phyloP scores from a whole-genome alignment of 2,113 vertebrate species.

The Pica pica region DNA sequence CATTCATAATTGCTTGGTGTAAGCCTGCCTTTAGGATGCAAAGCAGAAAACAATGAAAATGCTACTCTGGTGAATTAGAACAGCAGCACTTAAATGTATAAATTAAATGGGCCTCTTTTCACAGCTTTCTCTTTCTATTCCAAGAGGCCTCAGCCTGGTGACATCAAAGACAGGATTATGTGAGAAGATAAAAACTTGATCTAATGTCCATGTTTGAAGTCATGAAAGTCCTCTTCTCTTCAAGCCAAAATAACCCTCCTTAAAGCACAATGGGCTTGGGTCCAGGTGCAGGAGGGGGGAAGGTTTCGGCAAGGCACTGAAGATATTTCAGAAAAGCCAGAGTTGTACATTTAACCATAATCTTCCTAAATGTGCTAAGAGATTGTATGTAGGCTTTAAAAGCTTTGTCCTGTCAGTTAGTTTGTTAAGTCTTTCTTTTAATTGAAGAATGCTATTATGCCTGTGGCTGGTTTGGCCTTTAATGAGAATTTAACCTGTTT shows the following conservation, averaged over 20 bases:
- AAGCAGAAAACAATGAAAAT: slow-evolving; percentile 84
- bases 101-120: slow-evolving; percentile 79
- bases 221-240: slow-evolving; percentile 73
- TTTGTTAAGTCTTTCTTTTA: slow-evolving; percentile 60
- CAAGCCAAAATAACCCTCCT: slow-evolving; percentile 69
- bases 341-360: slow-evolving; percentile 38
- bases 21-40: slow-evolving; percentile 90
- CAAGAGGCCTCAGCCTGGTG: slow-evolving; percentile 79
- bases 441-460: not conserved
- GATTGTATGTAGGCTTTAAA: slow-evolving; percentile 45
- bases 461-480: slow-evolving; percentile 31
- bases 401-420: slow-evolving; percentile 60
- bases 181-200: slow-evolving; percentile 88
- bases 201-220: slow-evolving; percentile 90
- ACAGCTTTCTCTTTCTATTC: slow-evolving; percentile 79
- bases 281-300: slow-evolving; percentile 69
- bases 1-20: slow-evolving; percentile 81
- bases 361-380: slow-evolving; percentile 57
- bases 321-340: slow-evolving; percentile 21
- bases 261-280: slow-evolving; percentile 61
- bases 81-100: slow-evolving; percentile 77
- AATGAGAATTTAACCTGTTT: slow-evolving; percentile 65
- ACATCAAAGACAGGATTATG: slow-evolving; percentile 94
- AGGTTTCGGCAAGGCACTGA: not conserved
- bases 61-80: slow-evolving; percentile 70